Conservation (phyloP, 2,113 vertebrate genomes). For the Vulpes vulpes region DNA sequence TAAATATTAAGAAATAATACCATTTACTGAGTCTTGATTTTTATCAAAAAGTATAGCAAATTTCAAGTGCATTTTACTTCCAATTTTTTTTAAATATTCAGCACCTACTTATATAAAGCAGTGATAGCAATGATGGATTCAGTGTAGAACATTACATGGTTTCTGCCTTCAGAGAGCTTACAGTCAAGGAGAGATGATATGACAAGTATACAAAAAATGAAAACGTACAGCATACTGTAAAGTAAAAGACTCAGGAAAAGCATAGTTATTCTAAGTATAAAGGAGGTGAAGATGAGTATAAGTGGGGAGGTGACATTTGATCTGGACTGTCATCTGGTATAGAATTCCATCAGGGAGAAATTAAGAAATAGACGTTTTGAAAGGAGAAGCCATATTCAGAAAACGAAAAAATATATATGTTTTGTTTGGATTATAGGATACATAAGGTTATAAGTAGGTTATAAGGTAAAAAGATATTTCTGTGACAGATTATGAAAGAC, state of each 20-base stretch:
- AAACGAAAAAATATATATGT: not conserved
- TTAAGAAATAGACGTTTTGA: conserved; percentile 15
- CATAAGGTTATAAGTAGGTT: not conserved
- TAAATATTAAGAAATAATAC: conserved; percentile 20
- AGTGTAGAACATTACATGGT: not conserved
- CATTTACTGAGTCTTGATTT: not conserved
- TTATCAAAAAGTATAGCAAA: conserved; percentile 11
- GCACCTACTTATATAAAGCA: not conserved
- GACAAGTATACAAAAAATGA: not conserved
- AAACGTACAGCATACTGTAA: not conserved
- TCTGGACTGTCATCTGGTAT: not conserved
- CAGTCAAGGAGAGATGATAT: not conserved
- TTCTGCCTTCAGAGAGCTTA: conserved; percentile 25
- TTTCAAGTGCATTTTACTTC: conserved; percentile 49
- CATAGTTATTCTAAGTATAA: not conserved
- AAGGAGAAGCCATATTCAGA: conserved; percentile 1
- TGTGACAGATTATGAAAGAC: not conserved
- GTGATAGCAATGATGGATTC: not conserved
- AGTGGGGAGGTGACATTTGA: not conserved
- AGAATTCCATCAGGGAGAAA: not conserved
- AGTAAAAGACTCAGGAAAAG: conserved; percentile 23
- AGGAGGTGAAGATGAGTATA: not conserved
- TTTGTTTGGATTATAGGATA: not conserved
- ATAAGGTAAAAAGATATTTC: not conserved
- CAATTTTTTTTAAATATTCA: not conserved